Percentiles rank a stretch among this genome's conserved stretches.
Conservation (phyloP, 2,113 vertebrate species). For the Syngnathus floridae region DNA sequence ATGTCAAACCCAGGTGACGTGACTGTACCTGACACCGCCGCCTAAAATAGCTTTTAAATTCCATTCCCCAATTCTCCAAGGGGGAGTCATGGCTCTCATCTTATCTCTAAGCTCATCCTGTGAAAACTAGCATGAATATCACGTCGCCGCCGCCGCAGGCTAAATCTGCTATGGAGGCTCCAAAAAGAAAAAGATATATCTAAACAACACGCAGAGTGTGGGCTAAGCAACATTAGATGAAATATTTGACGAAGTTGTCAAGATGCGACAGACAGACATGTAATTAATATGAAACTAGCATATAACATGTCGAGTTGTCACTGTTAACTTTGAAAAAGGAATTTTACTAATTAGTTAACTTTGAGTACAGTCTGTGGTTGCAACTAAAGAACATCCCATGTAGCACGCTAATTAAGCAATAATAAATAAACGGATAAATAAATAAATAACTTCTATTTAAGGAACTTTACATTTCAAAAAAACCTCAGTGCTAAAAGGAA, state of each 20-base stretch:
- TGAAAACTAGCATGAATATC: conserved; percentile 25
- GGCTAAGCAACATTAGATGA: background rate
- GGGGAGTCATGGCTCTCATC: conserved; percentile 43
- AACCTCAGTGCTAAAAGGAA: too few relatives aligned
- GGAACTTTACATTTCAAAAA: too few relatives aligned
- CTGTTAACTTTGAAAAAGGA: too few relatives aligned
- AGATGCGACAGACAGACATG: too few relatives aligned
- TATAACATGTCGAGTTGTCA: too few relatives aligned
- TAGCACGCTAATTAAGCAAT: too few relatives aligned
- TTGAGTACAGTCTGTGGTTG: background rate
- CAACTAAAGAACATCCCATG: background rate
- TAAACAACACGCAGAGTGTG: background rate
- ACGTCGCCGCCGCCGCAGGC: conserved; percentile 7
- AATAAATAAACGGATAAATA: too few relatives aligned
- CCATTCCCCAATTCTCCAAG: conserved; percentile 47
- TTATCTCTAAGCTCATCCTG: conserved; percentile 16
- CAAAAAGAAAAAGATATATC: background rate
- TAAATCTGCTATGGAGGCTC: conserved; percentile 7
- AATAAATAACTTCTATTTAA: too few relatives aligned
- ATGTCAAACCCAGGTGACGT: conserved; percentile 40
- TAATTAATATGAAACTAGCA: too few relatives aligned
- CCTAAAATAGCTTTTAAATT: conserved; percentile 60
- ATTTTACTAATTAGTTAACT: too few relatives aligned
- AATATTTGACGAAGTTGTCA: background rate
- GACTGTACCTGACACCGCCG: conserved; percentile 47